phyloP scores from a whole-genome alignment of 2,888 invertebrate genomes.

The Strigamia transsilvanica region DNA sequence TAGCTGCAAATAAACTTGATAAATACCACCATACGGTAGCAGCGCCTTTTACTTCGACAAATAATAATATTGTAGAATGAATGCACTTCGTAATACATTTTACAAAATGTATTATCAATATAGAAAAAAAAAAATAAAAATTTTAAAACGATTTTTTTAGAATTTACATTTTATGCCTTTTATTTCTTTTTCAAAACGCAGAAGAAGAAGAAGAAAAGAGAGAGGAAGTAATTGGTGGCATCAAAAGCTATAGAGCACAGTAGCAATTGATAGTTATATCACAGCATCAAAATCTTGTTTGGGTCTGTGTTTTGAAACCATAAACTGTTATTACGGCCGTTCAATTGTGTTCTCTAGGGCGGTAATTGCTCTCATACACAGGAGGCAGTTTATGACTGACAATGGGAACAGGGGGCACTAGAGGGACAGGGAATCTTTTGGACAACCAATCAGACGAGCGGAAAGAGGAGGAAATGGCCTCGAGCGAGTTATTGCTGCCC shows the following conservation, averaged over 20 bases:
- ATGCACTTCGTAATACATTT: too few species aligned
- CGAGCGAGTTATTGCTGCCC: slow-evolving; percentile 16
- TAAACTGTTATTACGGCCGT: slow-evolving; percentile 30
- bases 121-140: not conserved
- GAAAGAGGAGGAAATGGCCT: slow-evolving; percentile 21
- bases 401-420: slow-evolving; percentile 25
- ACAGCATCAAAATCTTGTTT: slow-evolving; percentile 26
- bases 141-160: too few species aligned
- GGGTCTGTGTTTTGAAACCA: slow-evolving; percentile 26
- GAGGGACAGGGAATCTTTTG: slow-evolving; percentile 11
- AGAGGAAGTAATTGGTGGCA: not conserved
- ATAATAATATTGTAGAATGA: too few species aligned
- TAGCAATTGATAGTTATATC: slow-evolving; percentile 30
- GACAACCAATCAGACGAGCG: slow-evolving; percentile 17
- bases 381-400: slow-evolving; percentile 30
- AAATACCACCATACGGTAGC: not conserved
- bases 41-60: too few species aligned
- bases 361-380: slow-evolving; percentile 25
- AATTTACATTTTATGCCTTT: not conserved
- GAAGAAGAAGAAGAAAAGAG: not conserved
- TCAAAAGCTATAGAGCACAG: not conserved
- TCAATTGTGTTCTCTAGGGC: slow-evolving; percentile 21
- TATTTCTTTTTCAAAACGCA: not conserved
- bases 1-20: not conserved
- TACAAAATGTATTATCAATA: too few species aligned